Evolutionary conservation across 2,113 vertebrate species (phyloP).

Genomic region (Excalfactoria chinensis): DNA sequence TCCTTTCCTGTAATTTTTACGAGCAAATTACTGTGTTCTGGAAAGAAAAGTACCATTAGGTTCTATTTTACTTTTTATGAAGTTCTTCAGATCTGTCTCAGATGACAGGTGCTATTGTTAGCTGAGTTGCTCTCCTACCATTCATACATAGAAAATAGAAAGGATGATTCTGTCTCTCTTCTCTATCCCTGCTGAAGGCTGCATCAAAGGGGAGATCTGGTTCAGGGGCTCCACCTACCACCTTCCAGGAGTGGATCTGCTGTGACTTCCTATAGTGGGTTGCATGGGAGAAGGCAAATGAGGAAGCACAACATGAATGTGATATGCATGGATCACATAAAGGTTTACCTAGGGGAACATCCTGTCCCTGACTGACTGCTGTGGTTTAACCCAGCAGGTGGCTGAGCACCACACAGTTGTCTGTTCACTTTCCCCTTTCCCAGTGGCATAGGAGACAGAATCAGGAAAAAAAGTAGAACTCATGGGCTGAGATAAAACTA

Average conservation of each 20-base stretch:
- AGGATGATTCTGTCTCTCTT: neutral
- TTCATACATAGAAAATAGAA: neutral
- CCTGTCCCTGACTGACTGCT: neutral
- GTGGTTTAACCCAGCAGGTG: too few relatives aligned
- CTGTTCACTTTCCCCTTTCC: too few relatives aligned
- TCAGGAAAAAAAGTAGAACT: too few relatives aligned
- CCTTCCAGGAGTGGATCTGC: neutral
- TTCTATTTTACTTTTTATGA: neutral
- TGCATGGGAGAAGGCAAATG: neutral
- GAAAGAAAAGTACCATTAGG: neutral
- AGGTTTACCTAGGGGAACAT: neutral
- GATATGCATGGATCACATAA: neutral
- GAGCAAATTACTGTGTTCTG: neutral
- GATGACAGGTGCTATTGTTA: neutral
- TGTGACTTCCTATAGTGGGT: neutral
- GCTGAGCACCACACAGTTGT: too few relatives aligned
- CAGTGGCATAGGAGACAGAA: too few relatives aligned
- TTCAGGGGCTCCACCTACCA: neutral
- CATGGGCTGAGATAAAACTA: too few relatives aligned
- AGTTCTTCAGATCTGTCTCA: neutral
- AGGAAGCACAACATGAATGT: neutral
- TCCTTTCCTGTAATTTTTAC: neutral
- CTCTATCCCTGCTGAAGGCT: neutral
- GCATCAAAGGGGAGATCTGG: neutral
- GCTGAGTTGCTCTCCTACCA: neutral